phyloP scores from a whole-genome alignment of 2,888 invertebrate species.

The Cenopis cana region DNA sequence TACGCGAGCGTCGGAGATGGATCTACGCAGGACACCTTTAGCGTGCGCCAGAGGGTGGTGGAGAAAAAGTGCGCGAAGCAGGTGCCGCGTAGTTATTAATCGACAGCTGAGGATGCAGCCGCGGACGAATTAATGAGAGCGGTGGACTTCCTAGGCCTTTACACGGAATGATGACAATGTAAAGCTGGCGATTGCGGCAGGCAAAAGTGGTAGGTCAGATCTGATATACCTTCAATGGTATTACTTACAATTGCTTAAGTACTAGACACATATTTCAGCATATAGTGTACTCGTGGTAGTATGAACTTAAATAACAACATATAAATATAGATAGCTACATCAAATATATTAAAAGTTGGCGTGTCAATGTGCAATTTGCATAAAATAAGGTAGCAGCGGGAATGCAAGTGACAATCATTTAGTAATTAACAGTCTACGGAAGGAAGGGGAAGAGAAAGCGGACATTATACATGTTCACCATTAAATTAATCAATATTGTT shows the following conservation, averaged over 20 bases:
- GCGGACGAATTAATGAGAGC: constrained; percentile 61
- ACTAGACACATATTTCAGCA: not conserved
- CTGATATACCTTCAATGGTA: not conserved
- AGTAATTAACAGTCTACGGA: constrained; percentile 41
- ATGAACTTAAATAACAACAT: not conserved
- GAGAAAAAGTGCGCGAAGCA: constrained; percentile 57
- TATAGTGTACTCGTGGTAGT: not conserved
- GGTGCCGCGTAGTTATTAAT: constrained; percentile 73
- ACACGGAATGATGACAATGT: not conserved
- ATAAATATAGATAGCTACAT: not conserved
- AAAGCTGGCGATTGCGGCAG: not conserved
- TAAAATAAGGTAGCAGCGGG: constrained; percentile 29
- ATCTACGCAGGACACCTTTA: constrained; percentile 68
- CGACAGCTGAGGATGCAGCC: constrained; percentile 72
- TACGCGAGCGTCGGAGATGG: constrained; percentile 69
- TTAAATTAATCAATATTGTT: constrained; percentile 2
- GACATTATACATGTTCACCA: constrained; percentile 12
- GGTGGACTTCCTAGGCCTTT: constrained; percentile 55
- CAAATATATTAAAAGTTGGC: constrained; percentile 33
- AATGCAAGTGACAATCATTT: constrained; percentile 41
- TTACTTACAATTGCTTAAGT: not conserved
- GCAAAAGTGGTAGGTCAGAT: not conserved
- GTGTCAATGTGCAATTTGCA: constrained; percentile 35
- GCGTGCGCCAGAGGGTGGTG: constrained; percentile 59
- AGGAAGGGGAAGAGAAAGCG: constrained; percentile 40